Evolutionary conservation across 2,888 invertebrate species (phyloP).

Genomic region (Girardia tigrina): DNA sequence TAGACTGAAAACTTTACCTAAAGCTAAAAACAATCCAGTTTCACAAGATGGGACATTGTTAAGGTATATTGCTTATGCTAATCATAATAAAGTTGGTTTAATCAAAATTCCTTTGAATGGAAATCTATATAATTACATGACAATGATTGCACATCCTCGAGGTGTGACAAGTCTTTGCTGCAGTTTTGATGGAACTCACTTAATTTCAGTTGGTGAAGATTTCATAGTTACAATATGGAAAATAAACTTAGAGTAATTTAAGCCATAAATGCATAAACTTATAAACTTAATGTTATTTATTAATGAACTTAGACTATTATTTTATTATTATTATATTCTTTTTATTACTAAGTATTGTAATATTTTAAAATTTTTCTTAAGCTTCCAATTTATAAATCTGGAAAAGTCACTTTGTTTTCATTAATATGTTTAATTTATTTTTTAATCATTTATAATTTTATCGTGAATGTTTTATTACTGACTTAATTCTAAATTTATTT

Average conservation of each 20-base stretch:
- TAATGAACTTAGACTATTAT: too few relatives aligned
- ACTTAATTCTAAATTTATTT: too few relatives aligned
- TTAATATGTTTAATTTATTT: too few relatives aligned
- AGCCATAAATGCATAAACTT: too few relatives aligned
- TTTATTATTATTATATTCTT: neutral
- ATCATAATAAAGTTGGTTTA: slow-evolving; percentile 55
- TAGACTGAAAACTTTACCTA: neutral
- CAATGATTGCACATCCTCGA: slow-evolving; percentile 58
- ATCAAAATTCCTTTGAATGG: slow-evolving; percentile 62
- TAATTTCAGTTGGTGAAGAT: slow-evolving; percentile 55
- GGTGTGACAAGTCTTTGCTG: slow-evolving; percentile 53
- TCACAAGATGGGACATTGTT: neutral
- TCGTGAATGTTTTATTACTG: too few relatives aligned
- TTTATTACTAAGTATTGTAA: too few relatives aligned
- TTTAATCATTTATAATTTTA: too few relatives aligned
- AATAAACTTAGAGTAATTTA: slow-evolving; percentile 7
- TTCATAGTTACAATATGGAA: slow-evolving; percentile 55
- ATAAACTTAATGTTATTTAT: too few relatives aligned
- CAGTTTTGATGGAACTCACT: slow-evolving; percentile 53
- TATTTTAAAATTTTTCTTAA: too few relatives aligned
- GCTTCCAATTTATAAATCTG: too few relatives aligned
- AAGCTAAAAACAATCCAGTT: neutral
- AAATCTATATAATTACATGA: slow-evolving; percentile 57
- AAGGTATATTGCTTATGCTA: neutral
- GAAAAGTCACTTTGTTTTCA: too few relatives aligned